Evolutionary conservation across 2,888 invertebrate species (phyloP).

Genomic region (Tetragonula carbonaria): DNA sequence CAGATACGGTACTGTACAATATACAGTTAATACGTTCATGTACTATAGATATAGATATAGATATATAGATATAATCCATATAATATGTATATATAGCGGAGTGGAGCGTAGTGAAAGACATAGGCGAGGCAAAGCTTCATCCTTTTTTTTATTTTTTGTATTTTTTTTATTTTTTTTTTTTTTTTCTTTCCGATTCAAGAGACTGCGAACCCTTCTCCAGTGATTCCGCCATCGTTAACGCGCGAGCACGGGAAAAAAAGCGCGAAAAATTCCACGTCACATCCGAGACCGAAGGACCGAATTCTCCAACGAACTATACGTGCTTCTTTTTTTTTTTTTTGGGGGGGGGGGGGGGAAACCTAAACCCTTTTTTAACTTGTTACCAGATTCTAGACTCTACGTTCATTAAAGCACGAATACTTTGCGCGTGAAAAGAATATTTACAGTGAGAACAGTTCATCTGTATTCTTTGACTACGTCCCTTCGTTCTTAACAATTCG

Average conservation of each 20-base stretch:
- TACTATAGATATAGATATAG: slow-evolving; percentile 55
- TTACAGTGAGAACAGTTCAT: neutral
- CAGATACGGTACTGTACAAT: slow-evolving; percentile 78
- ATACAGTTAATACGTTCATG: slow-evolving; percentile 74
- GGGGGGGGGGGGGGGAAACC: too few species aligned
- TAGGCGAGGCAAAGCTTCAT: slow-evolving; percentile 83
- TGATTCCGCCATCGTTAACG: slow-evolving; percentile 59
- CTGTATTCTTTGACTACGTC: neutral
- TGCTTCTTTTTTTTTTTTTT: neutral
- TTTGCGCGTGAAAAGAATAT: neutral
- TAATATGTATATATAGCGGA: slow-evolving; percentile 77
- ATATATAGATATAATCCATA: slow-evolving; percentile 63
- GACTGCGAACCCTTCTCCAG: slow-evolving; percentile 68
- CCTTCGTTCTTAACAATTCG: too few species aligned
- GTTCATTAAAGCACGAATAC: slow-evolving; percentile 27
- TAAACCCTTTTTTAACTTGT: slow-evolving; percentile 14
- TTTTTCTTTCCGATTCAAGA: slow-evolving; percentile 79
- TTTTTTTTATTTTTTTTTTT: slow-evolving; percentile 59
- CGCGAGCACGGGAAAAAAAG: slow-evolving; percentile 22
- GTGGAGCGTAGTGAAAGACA: slow-evolving; percentile 84
- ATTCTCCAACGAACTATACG: slow-evolving; percentile 40
- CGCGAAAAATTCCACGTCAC: slow-evolving; percentile 2
- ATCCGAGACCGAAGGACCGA: slow-evolving; percentile 10
- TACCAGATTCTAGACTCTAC: slow-evolving; percentile 28
- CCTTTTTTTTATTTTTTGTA: slow-evolving; percentile 59